Evolutionary conservation across 2,113 vertebrate genomes (phyloP), one percentile per base, ranked within the genome.

Genomic region (Murina feae): DNA sequence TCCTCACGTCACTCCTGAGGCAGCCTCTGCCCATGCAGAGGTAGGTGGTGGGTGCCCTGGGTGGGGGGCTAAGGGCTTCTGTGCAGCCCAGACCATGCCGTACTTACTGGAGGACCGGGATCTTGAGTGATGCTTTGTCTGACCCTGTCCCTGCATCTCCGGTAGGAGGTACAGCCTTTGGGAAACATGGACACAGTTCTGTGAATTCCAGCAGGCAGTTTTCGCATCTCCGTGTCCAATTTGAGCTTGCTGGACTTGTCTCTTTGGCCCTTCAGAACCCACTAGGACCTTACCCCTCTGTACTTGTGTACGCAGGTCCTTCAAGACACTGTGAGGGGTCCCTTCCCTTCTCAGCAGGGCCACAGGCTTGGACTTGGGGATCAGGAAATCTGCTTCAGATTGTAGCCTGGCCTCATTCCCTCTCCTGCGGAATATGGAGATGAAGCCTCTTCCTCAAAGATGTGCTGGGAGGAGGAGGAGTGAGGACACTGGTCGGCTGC

Each of bases 11-110:
- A 0, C 97, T 97, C 8, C 72, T 97, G 81, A 72, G 95, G 69
- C 97, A 97, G 88, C 97, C 97, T 0, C 92, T 97, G 95, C 96
- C 97, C 85, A 97, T 97, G 96, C 90, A 97, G 88, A 97, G 97
- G 97, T 97, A 79, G 65, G 95, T 69, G 97, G 97, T 97, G 82
- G 65, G 95, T 69, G 78, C 35, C 35, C 2, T 0, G 20, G 10
- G 13, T 9, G 28, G 9, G 16, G 5, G 9, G 72, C 5, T 55
- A 17, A 1, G 1, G 28, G 14, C 65, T 18, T 55, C 79, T 2
- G 1, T 2, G 21, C 20, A 9, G 6, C 16, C 51, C 10, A 32
- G 18, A 17, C 39, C 2, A 0, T 2, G 55, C 30, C 28, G 14
- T 28, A 60, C 58, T 60, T 60, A 25, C 25, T 0, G 0, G 69